Evolutionary conservation across 2,113 vertebrate species (phyloP).

Genomic region (Bagarius yarrelli): DNA sequence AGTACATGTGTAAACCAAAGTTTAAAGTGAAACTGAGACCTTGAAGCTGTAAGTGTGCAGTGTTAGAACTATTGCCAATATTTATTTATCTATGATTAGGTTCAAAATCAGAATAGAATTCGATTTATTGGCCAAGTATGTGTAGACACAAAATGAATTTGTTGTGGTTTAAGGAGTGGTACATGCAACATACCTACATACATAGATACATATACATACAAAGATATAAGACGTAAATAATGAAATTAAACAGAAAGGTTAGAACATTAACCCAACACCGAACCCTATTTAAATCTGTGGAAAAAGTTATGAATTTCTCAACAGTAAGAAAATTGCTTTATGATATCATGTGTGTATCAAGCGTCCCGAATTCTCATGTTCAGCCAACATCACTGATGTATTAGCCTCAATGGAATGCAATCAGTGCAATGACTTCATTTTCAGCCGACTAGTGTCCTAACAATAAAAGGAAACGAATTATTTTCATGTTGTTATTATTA

Average conservation of each 20-base stretch:
- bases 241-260: not conserved
- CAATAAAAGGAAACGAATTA: conserved; percentile 4
- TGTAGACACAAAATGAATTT: too few relatives aligned
- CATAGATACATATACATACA: too few relatives aligned
- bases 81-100: not conserved
- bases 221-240: too few relatives aligned
- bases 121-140: too few relatives aligned
- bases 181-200: too few relatives aligned
- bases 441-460: not conserved
- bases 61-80: not conserved
- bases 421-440: not conserved
- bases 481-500: conserved; percentile 10
- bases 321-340: not conserved
- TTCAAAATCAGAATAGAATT: too few relatives aligned
- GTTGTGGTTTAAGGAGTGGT: too few relatives aligned
- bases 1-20: not conserved
- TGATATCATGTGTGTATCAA: not conserved
- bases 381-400: not conserved
- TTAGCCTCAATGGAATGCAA: not conserved
- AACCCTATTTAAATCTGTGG: too few relatives aligned
- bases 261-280: not conserved
- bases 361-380: not conserved
- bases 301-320: not conserved
- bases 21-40: not conserved
- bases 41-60: not conserved